phyloP scores from a whole-genome alignment of 1,140 invertebrate genomes.

The Ericerus pela region DNA sequence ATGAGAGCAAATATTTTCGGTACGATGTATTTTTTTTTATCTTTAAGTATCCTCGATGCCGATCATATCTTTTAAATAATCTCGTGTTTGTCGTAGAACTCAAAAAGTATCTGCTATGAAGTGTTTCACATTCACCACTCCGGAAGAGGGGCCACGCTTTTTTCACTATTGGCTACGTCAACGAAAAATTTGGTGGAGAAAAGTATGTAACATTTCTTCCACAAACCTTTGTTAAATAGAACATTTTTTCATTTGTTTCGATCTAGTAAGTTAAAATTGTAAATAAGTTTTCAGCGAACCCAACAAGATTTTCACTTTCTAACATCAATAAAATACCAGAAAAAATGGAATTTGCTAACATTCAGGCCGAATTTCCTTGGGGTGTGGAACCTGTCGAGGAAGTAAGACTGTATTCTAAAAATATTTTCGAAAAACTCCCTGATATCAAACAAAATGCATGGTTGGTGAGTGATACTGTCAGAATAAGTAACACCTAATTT shows the following conservation, averaged over 20 bases:
- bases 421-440: constrained; percentile 19
- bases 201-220: constrained; percentile 35
- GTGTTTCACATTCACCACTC: constrained; percentile 30
- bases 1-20: constrained; percentile 13
- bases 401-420: constrained; percentile 19
- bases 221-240: constrained; percentile 23
- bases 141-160: constrained; percentile 35
- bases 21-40: constrained; percentile 1
- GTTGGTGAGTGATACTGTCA: constrained; percentile 23
- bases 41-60: not conserved
- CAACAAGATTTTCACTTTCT: constrained; percentile 41
- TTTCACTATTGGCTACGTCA: constrained; percentile 55
- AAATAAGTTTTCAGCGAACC: constrained; percentile 46
- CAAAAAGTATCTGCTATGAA: constrained; percentile 20
- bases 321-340: constrained; percentile 34
- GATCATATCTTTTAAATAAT: not conserved
- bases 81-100: not conserved
- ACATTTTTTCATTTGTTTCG: constrained; percentile 22
- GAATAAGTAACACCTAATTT: not conserved
- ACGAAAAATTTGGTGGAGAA: constrained; percentile 66
- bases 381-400: constrained; percentile 30
- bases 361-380: constrained; percentile 36
- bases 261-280: constrained; percentile 27
- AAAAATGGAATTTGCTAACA: constrained; percentile 32
- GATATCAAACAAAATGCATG: constrained; percentile 29